Evolutionary conservation across 2,797 vertebrate species (phyloP).

Genomic region (Botia almorhae): DNA sequence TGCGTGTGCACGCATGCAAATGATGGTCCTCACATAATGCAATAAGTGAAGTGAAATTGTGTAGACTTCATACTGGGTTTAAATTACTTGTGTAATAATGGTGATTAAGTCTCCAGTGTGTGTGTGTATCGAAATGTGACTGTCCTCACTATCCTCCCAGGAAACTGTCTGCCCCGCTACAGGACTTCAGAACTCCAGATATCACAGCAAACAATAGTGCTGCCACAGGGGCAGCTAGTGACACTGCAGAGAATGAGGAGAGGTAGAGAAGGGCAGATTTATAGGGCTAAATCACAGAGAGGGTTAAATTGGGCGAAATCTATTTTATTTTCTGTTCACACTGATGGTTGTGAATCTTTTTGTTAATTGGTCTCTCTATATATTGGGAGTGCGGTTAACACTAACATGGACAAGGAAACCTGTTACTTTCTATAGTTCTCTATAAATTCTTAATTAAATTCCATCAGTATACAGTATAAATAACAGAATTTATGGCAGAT

Average conservation of each 20-base stretch:
- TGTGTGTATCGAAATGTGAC: too few relatives aligned
- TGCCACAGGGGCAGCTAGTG: slow-evolving; percentile 50
- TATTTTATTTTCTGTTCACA: background rate
- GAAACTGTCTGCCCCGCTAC: slow-evolving; percentile 68
- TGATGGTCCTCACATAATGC: background rate
- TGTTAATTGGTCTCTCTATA: slow-evolving; percentile 16
- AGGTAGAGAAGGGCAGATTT: slow-evolving; percentile 69
- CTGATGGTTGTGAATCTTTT: slow-evolving; percentile 23
- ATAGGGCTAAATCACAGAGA: slow-evolving; percentile 20
- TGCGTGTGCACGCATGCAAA: slow-evolving; percentile 37
- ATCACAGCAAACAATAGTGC: slow-evolving; percentile 58
- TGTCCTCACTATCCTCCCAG: slow-evolving; percentile 70
- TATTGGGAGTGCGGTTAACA: background rate
- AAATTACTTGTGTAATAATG: slow-evolving; percentile 44
- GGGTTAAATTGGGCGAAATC: background rate
- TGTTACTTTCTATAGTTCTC: background rate
- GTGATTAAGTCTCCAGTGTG: slow-evolving; percentile 45
- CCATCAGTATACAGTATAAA: background rate
- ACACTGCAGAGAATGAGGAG: slow-evolving; percentile 64
- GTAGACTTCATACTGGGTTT: slow-evolving; percentile 47
- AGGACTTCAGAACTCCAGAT: slow-evolving; percentile 64
- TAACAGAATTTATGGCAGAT: background rate
- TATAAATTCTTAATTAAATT: background rate
- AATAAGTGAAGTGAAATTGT: slow-evolving; percentile 32
- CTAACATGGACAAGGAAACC: slow-evolving; percentile 17